Conservation (phyloP, 2,113 vertebrate genomes). For the Toxostoma redivivum region DNA sequence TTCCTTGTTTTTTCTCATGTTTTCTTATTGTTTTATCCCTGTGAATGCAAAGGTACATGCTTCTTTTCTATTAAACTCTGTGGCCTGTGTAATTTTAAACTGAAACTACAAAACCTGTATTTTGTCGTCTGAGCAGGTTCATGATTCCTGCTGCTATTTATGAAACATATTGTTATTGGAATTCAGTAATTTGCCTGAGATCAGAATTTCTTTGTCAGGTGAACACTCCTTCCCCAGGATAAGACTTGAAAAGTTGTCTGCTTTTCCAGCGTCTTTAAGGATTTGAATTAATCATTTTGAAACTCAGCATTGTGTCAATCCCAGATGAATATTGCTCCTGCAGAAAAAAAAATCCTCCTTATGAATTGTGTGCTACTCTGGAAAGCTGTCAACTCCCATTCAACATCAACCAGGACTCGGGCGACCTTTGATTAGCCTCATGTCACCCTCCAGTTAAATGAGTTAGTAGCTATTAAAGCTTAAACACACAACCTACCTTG, state of each 20-base stretch:
- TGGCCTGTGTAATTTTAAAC: neutral
- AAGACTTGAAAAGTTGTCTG: neutral
- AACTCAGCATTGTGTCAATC: constrained; percentile 35
- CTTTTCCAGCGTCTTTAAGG: constrained; percentile 18
- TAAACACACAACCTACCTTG: neutral
- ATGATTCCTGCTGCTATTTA: neutral
- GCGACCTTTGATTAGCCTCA: constrained; percentile 59
- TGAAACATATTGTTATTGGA: neutral
- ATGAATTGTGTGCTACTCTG: neutral
- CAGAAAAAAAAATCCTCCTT: neutral
- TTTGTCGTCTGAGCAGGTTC: neutral
- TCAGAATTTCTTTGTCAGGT: neutral
- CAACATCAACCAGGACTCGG: neutral
- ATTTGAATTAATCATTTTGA: constrained; percentile 17
- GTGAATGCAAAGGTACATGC: neutral
- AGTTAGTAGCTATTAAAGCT: constrained; percentile 51
- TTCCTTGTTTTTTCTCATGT: neutral
- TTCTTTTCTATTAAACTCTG: neutral
- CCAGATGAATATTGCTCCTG: neutral
- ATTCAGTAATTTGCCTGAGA: neutral
- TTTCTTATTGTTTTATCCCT: neutral
- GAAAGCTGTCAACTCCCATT: constrained; percentile 55
- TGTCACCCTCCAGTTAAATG: constrained; percentile 53
- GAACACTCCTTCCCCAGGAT: neutral
- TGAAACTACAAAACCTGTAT: neutral